These are phyloP conservation scores for Phocoena sinus DNA, from an alignment of 2,113 vertebrate species.

Conservation along the genomic window DNA sequence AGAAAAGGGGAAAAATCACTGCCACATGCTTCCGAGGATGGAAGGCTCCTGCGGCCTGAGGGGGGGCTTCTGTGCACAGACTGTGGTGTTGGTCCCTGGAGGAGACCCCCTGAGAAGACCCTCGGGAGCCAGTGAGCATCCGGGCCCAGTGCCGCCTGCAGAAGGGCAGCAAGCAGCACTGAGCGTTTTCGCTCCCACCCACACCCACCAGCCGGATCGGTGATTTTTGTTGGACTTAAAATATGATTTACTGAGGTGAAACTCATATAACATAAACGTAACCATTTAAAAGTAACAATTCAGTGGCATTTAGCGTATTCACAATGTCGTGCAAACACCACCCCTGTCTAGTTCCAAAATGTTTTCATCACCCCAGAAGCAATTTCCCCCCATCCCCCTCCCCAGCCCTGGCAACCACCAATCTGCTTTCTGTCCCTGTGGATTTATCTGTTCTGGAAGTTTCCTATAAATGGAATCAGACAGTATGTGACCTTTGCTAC, in stretches of 20 bases:
- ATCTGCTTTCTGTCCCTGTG: background rate
- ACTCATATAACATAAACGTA: background rate
- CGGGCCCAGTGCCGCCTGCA: background rate
- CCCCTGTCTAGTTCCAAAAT: background rate
- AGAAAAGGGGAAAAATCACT: background rate
- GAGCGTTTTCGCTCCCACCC: background rate
- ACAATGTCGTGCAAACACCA: background rate
- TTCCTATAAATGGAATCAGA: background rate
- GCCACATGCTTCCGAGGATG: accelerated
- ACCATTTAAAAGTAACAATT: background rate
- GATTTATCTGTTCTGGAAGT: background rate
- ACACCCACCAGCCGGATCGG: background rate
- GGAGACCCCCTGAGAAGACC: background rate
- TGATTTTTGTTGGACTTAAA: background rate
- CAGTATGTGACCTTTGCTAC: background rate
- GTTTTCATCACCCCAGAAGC: background rate
- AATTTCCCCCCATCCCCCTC: background rate
- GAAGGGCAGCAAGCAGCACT: background rate
- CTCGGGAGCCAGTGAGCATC: background rate
- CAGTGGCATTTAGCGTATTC: background rate
- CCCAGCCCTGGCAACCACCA: background rate
- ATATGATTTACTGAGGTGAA: background rate
- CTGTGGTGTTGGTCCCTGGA: no score
- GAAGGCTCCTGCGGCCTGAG: background rate
- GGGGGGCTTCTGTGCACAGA: background rate